Percentiles rank a stretch among this genome's conserved stretches.
Conservation (phyloP, 1,140 invertebrate species). For the Achatina immaculata region DNA sequence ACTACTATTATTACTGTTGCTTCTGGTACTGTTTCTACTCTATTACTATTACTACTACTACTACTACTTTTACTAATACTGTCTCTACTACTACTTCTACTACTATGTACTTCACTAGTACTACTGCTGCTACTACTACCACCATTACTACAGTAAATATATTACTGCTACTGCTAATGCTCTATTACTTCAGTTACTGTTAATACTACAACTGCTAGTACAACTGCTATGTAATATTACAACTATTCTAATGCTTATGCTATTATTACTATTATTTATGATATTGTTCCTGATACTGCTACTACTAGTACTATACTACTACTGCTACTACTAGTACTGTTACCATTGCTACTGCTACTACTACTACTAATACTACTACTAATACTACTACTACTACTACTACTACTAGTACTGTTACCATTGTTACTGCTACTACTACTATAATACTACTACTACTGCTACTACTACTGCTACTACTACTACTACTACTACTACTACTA, state of each 20-base stretch:
- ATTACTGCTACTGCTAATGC: neutral
- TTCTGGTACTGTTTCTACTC: neutral
- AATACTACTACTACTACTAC: neutral
- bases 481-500: constrained; percentile 12
- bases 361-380: neutral
- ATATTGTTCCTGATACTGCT: too few species aligned
- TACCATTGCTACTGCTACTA: neutral
- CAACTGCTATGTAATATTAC: too few species aligned
- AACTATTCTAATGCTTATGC: too few species aligned
- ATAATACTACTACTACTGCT: constrained; percentile 4
- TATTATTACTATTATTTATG: too few species aligned
- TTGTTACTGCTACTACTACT: neutral
- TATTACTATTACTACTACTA: constrained; percentile 5
- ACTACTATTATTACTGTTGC: constrained; percentile 9
- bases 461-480: constrained; percentile 20
- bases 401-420: constrained; percentile 9
- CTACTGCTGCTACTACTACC: neutral
- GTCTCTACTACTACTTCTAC: neutral
- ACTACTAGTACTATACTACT: neutral
- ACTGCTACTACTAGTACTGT: too few species aligned
- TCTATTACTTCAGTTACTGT: neutral
- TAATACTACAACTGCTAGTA: neutral
- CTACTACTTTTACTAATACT: neutral
- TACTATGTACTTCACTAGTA: neutral
- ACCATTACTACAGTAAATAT: neutral